These are phyloP conservation scores for Sipha maydis DNA, from an alignment of 2,888 invertebrate species.

Conservation along the genomic window DNA sequence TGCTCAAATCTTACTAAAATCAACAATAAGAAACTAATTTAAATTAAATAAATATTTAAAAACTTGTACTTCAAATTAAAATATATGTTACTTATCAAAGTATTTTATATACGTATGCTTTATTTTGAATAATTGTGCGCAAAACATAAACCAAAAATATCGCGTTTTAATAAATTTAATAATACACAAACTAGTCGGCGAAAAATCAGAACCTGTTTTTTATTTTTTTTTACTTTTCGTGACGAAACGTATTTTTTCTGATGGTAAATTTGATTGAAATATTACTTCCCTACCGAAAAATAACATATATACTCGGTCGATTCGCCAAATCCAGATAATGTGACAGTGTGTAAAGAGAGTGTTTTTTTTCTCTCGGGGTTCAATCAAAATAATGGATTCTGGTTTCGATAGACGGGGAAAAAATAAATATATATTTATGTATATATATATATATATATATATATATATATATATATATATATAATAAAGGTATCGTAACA, in stretches of 20 bases:
- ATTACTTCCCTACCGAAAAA: conserved; percentile 42
- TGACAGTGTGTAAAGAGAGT: conserved; percentile 51
- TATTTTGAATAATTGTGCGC: too few relatives aligned
- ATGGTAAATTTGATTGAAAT: conserved; percentile 55
- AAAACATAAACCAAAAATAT: too few relatives aligned
- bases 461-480: conserved; percentile 5
- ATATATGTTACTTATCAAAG: too few relatives aligned
- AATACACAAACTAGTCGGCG: neutral
- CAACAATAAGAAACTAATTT: too few relatives aligned
- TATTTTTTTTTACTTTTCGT: neutral
- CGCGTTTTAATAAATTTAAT: neutral
- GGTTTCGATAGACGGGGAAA: neutral
- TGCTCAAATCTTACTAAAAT: too few relatives aligned
- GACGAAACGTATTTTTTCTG: conserved; percentile 33
- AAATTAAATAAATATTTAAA: too few relatives aligned
- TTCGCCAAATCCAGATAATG: conserved; percentile 50
- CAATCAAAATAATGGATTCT: conserved; percentile 63
- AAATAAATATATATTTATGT: neutral
- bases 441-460: conserved; percentile 7
- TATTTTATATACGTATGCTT: too few relatives aligned
- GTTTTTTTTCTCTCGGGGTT: conserved; percentile 41
- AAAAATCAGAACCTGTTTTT: neutral
- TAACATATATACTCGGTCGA: conserved; percentile 44
- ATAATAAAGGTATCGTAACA: conserved; percentile 28
- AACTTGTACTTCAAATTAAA: too few relatives aligned